A percentile compares a stretch with the other conserved stretches of the same genome.
Evolutionary conservation across 2,113 vertebrate genomes (phyloP).

Genomic region (Dromiciops gliroides): DNA sequence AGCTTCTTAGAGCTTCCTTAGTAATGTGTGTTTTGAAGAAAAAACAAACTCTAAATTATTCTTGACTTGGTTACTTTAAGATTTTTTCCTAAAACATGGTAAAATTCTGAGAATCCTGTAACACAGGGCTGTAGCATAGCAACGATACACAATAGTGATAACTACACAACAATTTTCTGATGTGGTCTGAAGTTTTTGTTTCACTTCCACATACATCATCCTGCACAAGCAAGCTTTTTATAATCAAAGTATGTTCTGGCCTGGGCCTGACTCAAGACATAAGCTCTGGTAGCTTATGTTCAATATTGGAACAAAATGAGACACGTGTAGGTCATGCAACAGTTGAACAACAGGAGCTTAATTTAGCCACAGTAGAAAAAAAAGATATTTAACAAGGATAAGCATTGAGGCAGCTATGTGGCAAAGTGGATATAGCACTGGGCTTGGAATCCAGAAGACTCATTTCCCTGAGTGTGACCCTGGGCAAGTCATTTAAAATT

Average conservation of each 20-base stretch:
- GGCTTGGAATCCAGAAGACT: background rate
- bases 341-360: background rate
- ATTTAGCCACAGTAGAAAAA: background rate
- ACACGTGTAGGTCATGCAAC: background rate
- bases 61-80: background rate
- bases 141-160: background rate
- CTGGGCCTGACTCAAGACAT: background rate
- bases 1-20: background rate
- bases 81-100: background rate
- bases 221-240: background rate
- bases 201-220: background rate
- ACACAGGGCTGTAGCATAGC: background rate
- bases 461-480: too few species aligned
- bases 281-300: background rate
- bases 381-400: background rate
- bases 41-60: background rate
- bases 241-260: background rate
- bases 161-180: background rate
- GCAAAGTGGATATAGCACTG: background rate
- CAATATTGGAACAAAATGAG: background rate
- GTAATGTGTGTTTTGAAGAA: background rate
- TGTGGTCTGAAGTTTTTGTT: background rate
- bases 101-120: background rate
- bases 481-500: too few species aligned
- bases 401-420: background rate